Conservation (phyloP, 92 coral and sea anemone species). For the Phenganax subtilis region DNA sequence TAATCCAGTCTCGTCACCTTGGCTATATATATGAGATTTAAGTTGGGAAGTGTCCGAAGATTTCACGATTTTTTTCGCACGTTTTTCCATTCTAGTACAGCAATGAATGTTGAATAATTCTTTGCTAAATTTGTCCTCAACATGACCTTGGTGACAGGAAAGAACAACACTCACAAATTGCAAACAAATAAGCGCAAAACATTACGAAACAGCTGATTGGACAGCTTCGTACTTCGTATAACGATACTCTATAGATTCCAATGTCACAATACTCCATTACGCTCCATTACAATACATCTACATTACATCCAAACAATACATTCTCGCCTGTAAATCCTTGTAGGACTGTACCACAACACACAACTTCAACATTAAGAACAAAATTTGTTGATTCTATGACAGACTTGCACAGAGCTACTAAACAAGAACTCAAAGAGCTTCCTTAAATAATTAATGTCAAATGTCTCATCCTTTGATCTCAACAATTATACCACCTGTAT, state of each 20-base stretch:
- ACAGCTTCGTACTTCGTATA: slow-evolving; percentile 2
- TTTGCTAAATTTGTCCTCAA: neutral
- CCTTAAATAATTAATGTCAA: slow-evolving; percentile 22
- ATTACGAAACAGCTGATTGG: neutral
- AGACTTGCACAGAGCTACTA: neutral
- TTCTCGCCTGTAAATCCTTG: too few relatives aligned
- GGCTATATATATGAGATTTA: neutral
- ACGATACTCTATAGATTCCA: neutral
- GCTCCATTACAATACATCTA: neutral
- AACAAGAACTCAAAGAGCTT: slow-evolving; percentile 12
- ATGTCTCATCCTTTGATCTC: slow-evolving; percentile 11
- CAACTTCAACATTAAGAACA: neutral
- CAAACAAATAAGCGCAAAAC: neutral
- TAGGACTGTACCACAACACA: too few relatives aligned
- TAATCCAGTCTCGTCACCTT: neutral
- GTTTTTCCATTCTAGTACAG: slow-evolving; percentile 6
- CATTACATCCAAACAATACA: too few relatives aligned
- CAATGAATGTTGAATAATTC: neutral
- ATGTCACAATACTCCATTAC: neutral
- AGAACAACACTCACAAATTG: neutral
- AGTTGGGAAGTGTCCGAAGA: neutral
- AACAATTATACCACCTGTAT: slow-evolving; percentile 13
- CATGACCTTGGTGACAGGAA: slow-evolving; percentile 2
- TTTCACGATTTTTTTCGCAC: slow-evolving; percentile 4
- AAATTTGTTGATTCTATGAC: neutral